phyloP scores from a whole-genome alignment of 2,888 invertebrate species.

The Napeogenes inachia region DNA sequence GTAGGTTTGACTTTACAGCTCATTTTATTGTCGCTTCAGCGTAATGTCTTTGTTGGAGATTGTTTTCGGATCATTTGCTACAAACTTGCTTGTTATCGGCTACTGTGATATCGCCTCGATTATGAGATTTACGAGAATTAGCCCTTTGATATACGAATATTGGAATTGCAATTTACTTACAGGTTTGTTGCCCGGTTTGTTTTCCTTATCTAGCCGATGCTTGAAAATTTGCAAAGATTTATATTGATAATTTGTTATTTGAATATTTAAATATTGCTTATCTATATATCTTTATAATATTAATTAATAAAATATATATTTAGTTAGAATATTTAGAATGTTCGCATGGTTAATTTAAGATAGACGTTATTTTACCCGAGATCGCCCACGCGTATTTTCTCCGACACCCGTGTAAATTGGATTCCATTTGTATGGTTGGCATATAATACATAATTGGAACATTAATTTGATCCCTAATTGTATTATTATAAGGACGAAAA shows the following conservation, averaged over 20 bases:
- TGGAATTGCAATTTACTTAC: conserved; percentile 18
- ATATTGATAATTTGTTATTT: neutral
- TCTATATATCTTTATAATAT: neutral
- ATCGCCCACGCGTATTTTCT: conserved; percentile 1
- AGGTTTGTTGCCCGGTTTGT: conserved; percentile 9
- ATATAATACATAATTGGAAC: neutral
- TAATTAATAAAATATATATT: neutral
- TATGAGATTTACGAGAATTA: conserved; percentile 26
- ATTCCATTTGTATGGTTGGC: neutral
- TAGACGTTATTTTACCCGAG: neutral
- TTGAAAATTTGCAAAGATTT: conserved; percentile 11
- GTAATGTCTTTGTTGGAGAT: conserved; percentile 34
- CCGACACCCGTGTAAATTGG: conserved; percentile 4
- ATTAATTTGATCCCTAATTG: neutral
- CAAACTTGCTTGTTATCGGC: conserved; percentile 29
- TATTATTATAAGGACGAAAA: neutral
- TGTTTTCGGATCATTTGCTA: conserved; percentile 31
- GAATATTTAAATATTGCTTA: neutral
- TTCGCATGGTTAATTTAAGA: conserved; percentile 1
- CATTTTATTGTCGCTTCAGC: conserved; percentile 47
- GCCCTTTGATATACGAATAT: conserved; percentile 26
- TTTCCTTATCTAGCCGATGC: conserved; percentile 16
- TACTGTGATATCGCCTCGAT: conserved; percentile 25
- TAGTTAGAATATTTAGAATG: neutral
- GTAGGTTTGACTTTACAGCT: conserved; percentile 44